A percentile compares a stretch with the other conserved stretches of the same genome.
These are phyloP conservation scores for Vollenhovia emeryi DNA, from an alignment of 1,140 invertebrate genomes.

Conservation along the genomic window DNA sequence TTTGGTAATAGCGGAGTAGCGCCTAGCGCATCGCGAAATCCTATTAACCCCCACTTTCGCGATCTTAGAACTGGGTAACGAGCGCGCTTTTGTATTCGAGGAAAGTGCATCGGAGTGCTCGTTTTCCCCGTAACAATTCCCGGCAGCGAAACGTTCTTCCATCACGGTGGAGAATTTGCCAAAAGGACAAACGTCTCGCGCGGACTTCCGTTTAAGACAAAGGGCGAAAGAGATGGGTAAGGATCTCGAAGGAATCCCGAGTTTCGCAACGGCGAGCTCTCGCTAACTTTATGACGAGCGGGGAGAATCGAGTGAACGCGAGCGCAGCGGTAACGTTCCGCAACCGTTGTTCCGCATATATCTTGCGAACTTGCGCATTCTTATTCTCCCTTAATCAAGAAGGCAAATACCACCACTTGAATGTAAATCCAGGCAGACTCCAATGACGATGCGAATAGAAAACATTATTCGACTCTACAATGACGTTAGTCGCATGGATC, in stretches of 20 bases:
- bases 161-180: conserved; percentile 52
- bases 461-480: neutral
- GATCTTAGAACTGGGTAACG: conserved; percentile 53
- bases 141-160: conserved; percentile 51
- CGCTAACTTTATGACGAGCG: conserved; percentile 43
- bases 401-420: conserved; percentile 14
- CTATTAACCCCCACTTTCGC: conserved; percentile 59
- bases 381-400: conserved; percentile 39
- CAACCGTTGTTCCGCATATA: conserved; percentile 19
- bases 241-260: conserved; percentile 61
- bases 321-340: neutral
- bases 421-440: conserved; percentile 22
- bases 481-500: neutral
- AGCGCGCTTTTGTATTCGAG: conserved; percentile 54
- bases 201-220: conserved; percentile 35
- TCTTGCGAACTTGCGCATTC: conserved; percentile 16
- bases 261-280: conserved; percentile 24
- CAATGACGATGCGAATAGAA: neutral
- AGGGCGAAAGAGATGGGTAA: conserved; percentile 49
- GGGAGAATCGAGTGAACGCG: conserved; percentile 41
- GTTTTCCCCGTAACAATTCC: conserved; percentile 26
- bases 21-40: conserved; percentile 30
- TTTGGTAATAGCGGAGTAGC: conserved; percentile 31
- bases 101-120: conserved; percentile 31
- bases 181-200: conserved; percentile 36